Base-by-base conservation (phyloP, 2,113 vertebrate species). In the Archocentrus centrarchus region DNA sequence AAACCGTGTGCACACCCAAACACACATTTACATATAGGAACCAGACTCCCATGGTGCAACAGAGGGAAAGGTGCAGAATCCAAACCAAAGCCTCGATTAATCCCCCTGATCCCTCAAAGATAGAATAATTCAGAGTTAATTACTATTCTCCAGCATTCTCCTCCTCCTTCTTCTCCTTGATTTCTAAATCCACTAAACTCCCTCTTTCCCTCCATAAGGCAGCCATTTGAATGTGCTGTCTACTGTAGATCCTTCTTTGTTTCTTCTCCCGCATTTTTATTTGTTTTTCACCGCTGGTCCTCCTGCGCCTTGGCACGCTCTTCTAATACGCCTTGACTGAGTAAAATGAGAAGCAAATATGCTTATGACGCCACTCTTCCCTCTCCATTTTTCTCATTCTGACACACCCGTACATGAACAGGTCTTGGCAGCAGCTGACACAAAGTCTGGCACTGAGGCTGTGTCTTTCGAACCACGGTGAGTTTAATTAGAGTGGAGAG, bases 111-210 rank as follows among this genome's bases (percentile, higher is more conserved):
- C 91, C 93, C 88, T 73, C 61, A n/a, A 55, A 89, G 91, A 91
- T 90, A 90, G 91, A 92, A 93, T 92, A 92, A 94, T 94, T 93
- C 88, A 85, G 88, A 92, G 86, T 91, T 94, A 92, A 95, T 93
- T 93, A 93, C 83, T 75, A 88, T 91, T 90, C 90, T 86, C 89
- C 79, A 7, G 55, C 90, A 86, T 91, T 90, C 79, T 80, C 59
- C 84, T 77, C 59, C 84, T 30, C 75, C 62, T 91, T 86, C 68
- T 90, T 86, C 44, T 73, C 55, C 80, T 77, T 81, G 76, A 85
- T 88, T 90, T 88, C 41, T 87, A 92, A 95, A 94, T 91, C 91
- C 92, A 91, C 63, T 86, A 80, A 90, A 91, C 75, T 90, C 91
- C 70, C 59, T 39, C 37, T 55, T 68, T 89, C 59, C 68, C 73